A percentile compares a stretch with the other conserved stretches of the same genome.
These are phyloP conservation scores for Cerceris rybyensis DNA, from an alignment of 2,888 invertebrate species.

Conservation along the genomic window DNA sequence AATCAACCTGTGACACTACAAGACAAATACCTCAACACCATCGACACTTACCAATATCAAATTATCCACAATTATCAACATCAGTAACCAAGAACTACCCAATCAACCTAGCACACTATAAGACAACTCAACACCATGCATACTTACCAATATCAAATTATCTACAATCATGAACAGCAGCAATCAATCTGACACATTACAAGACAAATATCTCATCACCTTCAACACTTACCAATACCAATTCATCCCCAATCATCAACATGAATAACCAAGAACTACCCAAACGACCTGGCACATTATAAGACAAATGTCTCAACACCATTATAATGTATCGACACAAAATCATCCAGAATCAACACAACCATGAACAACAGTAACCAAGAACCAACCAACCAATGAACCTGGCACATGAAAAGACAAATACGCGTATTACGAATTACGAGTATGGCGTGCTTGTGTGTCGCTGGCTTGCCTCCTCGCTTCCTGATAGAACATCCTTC, in stretches of 20 bases:
- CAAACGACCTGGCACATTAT: constrained; percentile 7
- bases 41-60: background rate
- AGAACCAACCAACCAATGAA: constrained; percentile 11
- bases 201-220: background rate
- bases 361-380: constrained; percentile 15
- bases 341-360: constrained; percentile 28
- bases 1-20: constrained; percentile 1
- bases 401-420: constrained; percentile 18
- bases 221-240: background rate
- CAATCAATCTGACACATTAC: no score
- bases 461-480: constrained; percentile 80
- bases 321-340: background rate
- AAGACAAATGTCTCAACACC: background rate
- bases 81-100: no score
- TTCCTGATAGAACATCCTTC: constrained; percentile 82
- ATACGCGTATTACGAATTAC: constrained; percentile 48
- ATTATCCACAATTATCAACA: constrained; percentile 4
- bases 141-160: no score
- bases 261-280: background rate
- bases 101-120: no score
- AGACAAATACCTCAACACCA: background rate
- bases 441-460: constrained; percentile 77
- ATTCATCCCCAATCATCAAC: constrained; percentile 26
- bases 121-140: no score
- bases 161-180: constrained; percentile 17